Evolutionary conservation across 2,797 vertebrate genomes (phyloP), one percentile per base, ranked within the genome.

Genomic region (Hapalemur alaotrensis): DNA sequence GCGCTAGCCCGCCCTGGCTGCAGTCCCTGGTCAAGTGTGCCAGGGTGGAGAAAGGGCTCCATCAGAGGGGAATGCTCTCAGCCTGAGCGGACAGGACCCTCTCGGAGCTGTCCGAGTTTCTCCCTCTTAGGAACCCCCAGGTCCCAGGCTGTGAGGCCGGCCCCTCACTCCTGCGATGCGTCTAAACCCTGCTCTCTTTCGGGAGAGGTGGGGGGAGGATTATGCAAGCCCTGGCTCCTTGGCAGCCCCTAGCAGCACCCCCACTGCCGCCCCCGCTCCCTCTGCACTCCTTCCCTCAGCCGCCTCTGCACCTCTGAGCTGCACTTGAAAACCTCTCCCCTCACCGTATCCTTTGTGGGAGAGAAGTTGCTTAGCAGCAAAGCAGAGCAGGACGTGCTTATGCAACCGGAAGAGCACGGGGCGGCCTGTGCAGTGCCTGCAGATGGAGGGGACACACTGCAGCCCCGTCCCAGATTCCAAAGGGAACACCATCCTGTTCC

Each of bases 291-390:
- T 96, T 97, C 96, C 98, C 95, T 97, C 93, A 95, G 93, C 97
- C 89, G 97, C 98, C 97, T 97, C 97, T 97, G 97, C 98, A 96
- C 91, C 97, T 95, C 95, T 89, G 72, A 96, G 97, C 95, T 96
- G 75, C 95, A 96, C 97, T 97, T 50, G 83, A 89, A 97, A 97
- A 95, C 97, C 97, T 97, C 97, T 97, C 97, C 97, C 94, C 95
- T 96, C 63, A 54, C 73, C 46, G 35, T 85, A 95, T 95, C 95
- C 86, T 97, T 96, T n/a, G 75, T 93, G 96, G 96, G 95, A 97
- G 97, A 93, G 85, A 91, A 96, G 97, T 93, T 97, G 97, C 97
- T 95, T 93, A 96, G 97, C 96, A 98, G 97, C 97, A 93, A 83
- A 95, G 94, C 90, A 75, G 78, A 95, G 87, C 88, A 82, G 92